phyloP scores from a whole-genome alignment of 2,888 invertebrate genomes.

The Tetanocera ferruginea region DNA sequence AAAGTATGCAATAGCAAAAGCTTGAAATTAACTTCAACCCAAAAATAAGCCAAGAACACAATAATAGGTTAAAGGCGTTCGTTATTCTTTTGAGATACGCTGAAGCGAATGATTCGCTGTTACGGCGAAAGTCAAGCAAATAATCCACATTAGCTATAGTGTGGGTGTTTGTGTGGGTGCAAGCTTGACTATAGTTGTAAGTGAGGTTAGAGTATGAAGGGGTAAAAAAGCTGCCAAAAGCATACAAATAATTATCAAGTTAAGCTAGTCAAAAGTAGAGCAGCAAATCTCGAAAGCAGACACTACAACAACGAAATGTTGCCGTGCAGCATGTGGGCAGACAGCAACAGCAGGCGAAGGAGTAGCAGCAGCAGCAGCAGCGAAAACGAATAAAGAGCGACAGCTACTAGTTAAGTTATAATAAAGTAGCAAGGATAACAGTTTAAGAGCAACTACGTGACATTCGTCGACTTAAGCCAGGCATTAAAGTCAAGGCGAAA shows the following conservation, averaged over 20 bases:
- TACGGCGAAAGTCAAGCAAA: conserved; percentile 15
- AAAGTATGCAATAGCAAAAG: conserved; percentile 15
- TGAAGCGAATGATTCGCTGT: conserved; percentile 28
- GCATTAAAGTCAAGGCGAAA: background rate
- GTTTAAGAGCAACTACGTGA: conserved; percentile 13
- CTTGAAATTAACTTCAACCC: background rate
- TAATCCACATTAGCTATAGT: background rate
- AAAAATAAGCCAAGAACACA: background rate
- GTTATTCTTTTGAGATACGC: background rate
- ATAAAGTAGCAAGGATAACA: conserved; percentile 8
- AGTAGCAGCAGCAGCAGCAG: background rate
- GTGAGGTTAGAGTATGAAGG: background rate
- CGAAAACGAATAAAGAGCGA: background rate
- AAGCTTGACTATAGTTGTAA: background rate
- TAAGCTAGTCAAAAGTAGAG: background rate
- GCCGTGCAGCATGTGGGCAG: background rate
- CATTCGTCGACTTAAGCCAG: background rate
- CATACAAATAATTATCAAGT: conserved; percentile 18
- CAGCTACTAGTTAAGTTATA: conserved; percentile 5
- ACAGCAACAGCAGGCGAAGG: background rate
- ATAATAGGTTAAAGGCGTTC: background rate
- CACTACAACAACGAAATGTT: background rate
- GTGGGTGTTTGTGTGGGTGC: background rate
- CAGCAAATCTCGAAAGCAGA: background rate
- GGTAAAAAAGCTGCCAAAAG: background rate